phyloP scores from a whole-genome alignment of 2,113 vertebrate genomes.

The Carassius auratus region DNA sequence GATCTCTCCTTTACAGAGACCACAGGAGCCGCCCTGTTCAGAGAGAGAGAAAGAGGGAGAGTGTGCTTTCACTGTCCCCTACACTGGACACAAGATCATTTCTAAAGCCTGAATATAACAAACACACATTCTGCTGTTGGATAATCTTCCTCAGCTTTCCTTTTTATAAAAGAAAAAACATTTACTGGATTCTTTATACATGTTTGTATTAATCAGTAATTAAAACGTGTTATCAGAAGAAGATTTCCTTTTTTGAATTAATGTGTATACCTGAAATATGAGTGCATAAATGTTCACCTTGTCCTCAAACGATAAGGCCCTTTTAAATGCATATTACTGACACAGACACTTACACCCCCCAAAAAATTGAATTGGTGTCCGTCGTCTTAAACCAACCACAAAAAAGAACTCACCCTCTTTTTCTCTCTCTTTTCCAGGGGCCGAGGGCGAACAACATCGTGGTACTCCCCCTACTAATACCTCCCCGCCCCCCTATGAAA shows the following conservation, averaged over 20 bases:
- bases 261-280: conserved; percentile 58
- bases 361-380: conserved; percentile 72
- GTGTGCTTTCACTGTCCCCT: conserved; percentile 69
- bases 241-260: conserved; percentile 46
- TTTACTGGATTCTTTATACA: conserved; percentile 9
- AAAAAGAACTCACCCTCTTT: conserved; percentile 85
- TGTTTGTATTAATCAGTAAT: conserved; percentile 17
- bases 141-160: conserved; percentile 48
- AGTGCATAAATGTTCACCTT: conserved; percentile 17
- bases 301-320: conserved; percentile 29
- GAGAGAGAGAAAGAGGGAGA: conserved; percentile 72
- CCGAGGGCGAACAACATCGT: conserved; percentile 95
- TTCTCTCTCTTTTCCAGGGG: conserved; percentile 94
- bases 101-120: conserved; percentile 59
- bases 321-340: conserved; percentile 15
- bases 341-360: conserved; percentile 21
- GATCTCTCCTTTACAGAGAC: conserved; percentile 76
- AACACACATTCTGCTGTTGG: conserved; percentile 56
- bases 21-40: conserved; percentile 72
- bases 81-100: conserved; percentile 59
- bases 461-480: conserved; percentile 98
- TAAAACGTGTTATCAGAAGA: neutral
- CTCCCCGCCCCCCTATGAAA: conserved; percentile 63
- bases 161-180: neutral
- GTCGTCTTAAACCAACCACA: conserved; percentile 71